Evolutionary conservation across 2,113 vertebrate genomes (phyloP).

Genomic region (Motacilla tschutschensis): DNA sequence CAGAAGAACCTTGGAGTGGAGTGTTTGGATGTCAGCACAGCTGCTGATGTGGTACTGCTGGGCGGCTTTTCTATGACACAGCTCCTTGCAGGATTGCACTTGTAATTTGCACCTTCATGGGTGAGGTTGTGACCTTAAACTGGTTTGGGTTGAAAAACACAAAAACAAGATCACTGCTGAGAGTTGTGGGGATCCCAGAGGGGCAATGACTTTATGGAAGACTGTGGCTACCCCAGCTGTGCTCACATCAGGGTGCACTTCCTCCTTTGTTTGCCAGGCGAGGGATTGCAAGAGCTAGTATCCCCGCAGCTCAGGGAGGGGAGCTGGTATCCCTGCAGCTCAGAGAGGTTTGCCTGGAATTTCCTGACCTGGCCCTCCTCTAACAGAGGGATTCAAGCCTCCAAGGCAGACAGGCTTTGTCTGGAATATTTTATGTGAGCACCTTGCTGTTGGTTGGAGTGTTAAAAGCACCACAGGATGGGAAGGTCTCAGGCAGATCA

Average conservation of each 20-base stretch:
- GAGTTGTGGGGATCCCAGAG: background rate
- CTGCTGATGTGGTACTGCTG: background rate
- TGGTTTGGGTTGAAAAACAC: background rate
- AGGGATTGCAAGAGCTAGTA: background rate
- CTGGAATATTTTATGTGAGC: background rate
- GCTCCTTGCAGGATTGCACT: background rate
- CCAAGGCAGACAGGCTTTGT: background rate
- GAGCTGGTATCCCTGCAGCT: no score
- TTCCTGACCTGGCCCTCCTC: background rate
- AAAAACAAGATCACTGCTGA: background rate
- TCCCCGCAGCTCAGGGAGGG: background rate
- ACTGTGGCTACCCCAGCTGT: background rate
- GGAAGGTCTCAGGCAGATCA: background rate
- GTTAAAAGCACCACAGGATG: rapidly evolving
- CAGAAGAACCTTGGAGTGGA: background rate
- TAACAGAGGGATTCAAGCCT: background rate
- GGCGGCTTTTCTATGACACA: background rate
- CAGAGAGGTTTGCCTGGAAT: background rate
- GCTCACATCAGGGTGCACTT: background rate
- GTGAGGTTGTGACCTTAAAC: background rate
- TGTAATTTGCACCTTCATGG: background rate
- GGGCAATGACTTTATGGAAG: background rate
- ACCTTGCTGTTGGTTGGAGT: background rate
- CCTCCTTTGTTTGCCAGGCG: background rate
- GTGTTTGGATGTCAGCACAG: rapidly evolving